phyloP scores from a whole-genome alignment of 1,140 invertebrate genomes.

The Scylla paramamosain region DNA sequence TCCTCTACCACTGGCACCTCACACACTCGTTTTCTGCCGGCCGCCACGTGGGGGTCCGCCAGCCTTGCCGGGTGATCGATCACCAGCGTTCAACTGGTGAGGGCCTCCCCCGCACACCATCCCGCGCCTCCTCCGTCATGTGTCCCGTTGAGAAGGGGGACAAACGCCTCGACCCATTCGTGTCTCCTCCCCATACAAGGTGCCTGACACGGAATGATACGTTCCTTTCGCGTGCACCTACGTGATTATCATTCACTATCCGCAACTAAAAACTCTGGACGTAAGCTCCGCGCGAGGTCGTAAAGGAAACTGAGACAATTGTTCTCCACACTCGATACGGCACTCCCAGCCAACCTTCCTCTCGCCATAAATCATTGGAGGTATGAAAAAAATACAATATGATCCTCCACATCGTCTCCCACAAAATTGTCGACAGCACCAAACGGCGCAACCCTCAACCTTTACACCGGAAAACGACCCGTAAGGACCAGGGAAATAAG shows the following conservation, averaged over 20 bases:
- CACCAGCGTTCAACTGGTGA: slow-evolving; percentile 54
- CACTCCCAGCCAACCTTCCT: not conserved
- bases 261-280: no score
- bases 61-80: slow-evolving; percentile 60
- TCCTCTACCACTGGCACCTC: not conserved
- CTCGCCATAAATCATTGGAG: not conserved
- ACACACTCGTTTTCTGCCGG: slow-evolving; percentile 34
- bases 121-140: slow-evolving; percentile 2
- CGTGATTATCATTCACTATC: no score
- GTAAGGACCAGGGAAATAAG: not conserved
- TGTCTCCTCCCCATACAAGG: not conserved
- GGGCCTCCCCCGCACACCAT: not conserved
- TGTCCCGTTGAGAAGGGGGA: not conserved
- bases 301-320: not conserved
- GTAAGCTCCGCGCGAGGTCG: not conserved
- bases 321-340: not conserved
- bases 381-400: slow-evolving; percentile 7
- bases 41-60: slow-evolving; percentile 32
- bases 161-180: not conserved
- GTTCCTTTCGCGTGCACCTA: no score
- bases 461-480: not conserved
- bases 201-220: no score
- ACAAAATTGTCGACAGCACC: slow-evolving; percentile 7
- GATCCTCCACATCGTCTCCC: slow-evolving; percentile 18
- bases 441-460: not conserved